A percentile compares a stretch with the other conserved stretches of the same genome.
Evolutionary conservation across 53 echinoderm and acorn worm species (phyloP).

Genomic region (Crossaster papposus): DNA sequence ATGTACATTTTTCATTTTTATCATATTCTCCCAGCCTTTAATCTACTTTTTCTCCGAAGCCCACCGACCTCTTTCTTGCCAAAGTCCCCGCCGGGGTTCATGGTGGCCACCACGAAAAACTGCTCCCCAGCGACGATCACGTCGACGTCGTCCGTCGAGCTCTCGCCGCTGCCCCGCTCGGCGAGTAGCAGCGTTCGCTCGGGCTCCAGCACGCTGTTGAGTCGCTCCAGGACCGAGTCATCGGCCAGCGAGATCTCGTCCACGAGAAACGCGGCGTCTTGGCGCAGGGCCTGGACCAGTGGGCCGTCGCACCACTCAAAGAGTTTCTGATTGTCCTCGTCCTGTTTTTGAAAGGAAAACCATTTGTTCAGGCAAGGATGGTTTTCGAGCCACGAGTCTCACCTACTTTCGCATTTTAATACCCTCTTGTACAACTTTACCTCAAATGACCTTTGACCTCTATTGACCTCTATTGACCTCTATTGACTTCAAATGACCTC

Average conservation of each 20-base stretch:
- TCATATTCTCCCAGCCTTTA: not conserved
- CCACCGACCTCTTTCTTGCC: slow-evolving; percentile 91
- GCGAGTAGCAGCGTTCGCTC: slow-evolving; percentile 89
- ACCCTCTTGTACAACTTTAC: too few relatives aligned
- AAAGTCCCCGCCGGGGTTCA: slow-evolving; percentile 99
- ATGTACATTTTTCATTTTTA: not conserved
- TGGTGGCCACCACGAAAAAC: slow-evolving; percentile 90
- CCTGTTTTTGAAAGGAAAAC: slow-evolving; percentile 7
- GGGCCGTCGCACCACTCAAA: slow-evolving; percentile 99
- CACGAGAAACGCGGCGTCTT: slow-evolving; percentile 86
- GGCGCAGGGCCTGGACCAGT: slow-evolving; percentile 89
- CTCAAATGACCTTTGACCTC: too few relatives aligned
- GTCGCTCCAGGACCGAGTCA: slow-evolving; percentile 94
- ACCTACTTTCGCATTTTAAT: too few relatives aligned
- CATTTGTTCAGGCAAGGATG: too few relatives aligned
- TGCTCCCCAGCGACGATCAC: slow-evolving; percentile 72
- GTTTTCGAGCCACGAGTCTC: too few relatives aligned
- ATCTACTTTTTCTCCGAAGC: not conserved
- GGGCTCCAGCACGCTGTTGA: slow-evolving; percentile 97
- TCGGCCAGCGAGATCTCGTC: slow-evolving; percentile 99
- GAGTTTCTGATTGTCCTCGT: slow-evolving; percentile 85
- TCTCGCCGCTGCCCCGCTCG: slow-evolving; percentile 93
- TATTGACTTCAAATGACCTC: too few relatives aligned
- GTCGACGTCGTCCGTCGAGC: slow-evolving; percentile 59
- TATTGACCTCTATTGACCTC: too few relatives aligned